These are phyloP conservation scores for Anas georgica DNA, from an alignment of 2,797 vertebrate species.

Conservation along the genomic window DNA sequence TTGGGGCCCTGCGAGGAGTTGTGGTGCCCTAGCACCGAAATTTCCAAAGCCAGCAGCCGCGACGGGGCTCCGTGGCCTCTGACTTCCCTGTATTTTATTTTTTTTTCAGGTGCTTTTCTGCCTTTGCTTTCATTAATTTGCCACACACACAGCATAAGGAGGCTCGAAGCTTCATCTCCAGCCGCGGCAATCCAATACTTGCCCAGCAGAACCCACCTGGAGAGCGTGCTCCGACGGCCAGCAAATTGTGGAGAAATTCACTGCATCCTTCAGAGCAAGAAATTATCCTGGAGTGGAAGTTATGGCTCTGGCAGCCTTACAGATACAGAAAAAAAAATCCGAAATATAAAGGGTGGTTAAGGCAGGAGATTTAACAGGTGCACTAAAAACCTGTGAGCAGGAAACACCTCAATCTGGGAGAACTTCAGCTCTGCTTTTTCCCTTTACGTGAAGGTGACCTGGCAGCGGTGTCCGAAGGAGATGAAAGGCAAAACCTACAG, in stretches of 20 bases:
- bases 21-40: fast-evolving
- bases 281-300: constrained; percentile 26
- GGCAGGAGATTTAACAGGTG: not conserved
- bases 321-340: not conserved
- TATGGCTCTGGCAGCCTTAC: not conserved
- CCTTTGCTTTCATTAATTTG: not conserved
- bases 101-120: not conserved
- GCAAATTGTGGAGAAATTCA: constrained; percentile 12
- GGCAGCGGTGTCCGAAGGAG: not conserved
- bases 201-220: not conserved
- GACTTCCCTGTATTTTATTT: not conserved
- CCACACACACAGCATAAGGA: not conserved
- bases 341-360: not conserved
- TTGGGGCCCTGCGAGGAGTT: not conserved
- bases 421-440: not conserved
- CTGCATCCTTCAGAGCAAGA: constrained; percentile 18
- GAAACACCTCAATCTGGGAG: not conserved
- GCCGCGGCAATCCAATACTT: not conserved
- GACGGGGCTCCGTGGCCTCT: fast-evolving
- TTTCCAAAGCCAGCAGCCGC: not conserved
- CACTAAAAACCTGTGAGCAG: not conserved
- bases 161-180: not conserved
- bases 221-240: not conserved
- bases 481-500: not conserved
- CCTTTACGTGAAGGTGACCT: not conserved